These are phyloP conservation scores for Gallinago stenura DNA, from an alignment of 2,797 vertebrate genomes.

Conservation along the genomic window DNA sequence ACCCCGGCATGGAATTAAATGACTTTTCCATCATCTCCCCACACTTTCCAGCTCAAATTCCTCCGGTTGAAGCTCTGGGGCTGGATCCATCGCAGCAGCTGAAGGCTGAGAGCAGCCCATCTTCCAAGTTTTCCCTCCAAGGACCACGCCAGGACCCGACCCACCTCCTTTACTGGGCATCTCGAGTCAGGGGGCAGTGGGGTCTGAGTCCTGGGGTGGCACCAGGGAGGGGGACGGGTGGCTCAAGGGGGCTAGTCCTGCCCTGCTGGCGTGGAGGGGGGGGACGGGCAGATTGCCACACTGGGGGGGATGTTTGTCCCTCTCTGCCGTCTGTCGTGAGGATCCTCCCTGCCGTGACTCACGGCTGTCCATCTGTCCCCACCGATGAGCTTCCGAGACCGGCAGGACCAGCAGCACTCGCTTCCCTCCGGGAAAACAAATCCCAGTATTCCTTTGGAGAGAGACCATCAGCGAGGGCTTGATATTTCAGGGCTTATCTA, in stretches of 20 bases:
- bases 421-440: not conserved
- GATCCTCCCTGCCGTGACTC: not conserved
- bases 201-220: not conserved
- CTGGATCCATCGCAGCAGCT: accelerated
- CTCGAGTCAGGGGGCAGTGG: accelerated
- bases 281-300: not conserved
- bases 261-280: accelerated
- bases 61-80: not conserved
- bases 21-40: not conserved
- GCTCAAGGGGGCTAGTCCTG: not conserved
- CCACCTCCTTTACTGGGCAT: not conserved
- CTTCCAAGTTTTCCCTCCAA: not conserved
- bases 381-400: accelerated
- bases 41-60: not conserved
- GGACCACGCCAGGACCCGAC: accelerated
- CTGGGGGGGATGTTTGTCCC: not conserved
- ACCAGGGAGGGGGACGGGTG: accelerated
- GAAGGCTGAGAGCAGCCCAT: not conserved
- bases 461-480: not conserved
- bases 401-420: not conserved
- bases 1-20: accelerated
- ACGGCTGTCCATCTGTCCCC: not conserved
- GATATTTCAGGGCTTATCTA: not conserved
- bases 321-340: not conserved
- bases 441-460: not conserved